Evolutionary conservation across 2,797 vertebrate species (phyloP).

Genomic region (Triplophysa bombifrons): DNA sequence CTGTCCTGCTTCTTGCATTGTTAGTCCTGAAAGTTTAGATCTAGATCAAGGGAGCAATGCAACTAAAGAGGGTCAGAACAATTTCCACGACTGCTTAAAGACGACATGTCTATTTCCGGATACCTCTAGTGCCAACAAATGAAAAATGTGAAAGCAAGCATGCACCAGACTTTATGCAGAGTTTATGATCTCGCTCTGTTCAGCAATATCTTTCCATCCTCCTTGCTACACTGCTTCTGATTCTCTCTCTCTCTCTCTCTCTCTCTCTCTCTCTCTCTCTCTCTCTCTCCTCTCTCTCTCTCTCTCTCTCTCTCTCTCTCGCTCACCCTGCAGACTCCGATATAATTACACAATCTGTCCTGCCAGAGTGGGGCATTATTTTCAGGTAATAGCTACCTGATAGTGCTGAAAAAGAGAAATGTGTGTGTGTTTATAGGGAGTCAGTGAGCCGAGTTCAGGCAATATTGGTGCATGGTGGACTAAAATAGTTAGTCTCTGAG

Average conservation of each 20-base stretch:
- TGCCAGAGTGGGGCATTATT: constrained; percentile 51
- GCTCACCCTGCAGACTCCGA: constrained; percentile 30
- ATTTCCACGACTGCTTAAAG: constrained; percentile 7
- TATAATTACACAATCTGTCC: constrained; percentile 47
- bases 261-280: not conserved
- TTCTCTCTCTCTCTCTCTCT: not conserved
- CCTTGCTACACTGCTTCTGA: not conserved
- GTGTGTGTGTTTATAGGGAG: constrained; percentile 22
- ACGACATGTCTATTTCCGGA: no score
- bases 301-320: not conserved
- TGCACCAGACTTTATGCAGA: constrained; percentile 3
- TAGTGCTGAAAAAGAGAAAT: constrained; percentile 12
- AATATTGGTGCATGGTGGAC: constrained; percentile 21
- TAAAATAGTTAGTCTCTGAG: constrained; percentile 30
- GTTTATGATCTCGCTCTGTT: not conserved
- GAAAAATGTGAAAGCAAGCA: no score
- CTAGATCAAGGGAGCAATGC: constrained; percentile 28
- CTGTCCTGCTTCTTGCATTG: constrained; percentile 12
- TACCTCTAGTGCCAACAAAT: no score
- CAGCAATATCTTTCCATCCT: not conserved
- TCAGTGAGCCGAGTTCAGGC: constrained; percentile 29
- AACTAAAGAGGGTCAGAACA: constrained; percentile 35
- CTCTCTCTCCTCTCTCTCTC: not conserved
- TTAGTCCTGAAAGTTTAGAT: constrained; percentile 45
- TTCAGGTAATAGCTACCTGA: constrained; percentile 55